phyloP scores from a whole-genome alignment of 2,797 vertebrate species.

The Hirundo rustica region DNA sequence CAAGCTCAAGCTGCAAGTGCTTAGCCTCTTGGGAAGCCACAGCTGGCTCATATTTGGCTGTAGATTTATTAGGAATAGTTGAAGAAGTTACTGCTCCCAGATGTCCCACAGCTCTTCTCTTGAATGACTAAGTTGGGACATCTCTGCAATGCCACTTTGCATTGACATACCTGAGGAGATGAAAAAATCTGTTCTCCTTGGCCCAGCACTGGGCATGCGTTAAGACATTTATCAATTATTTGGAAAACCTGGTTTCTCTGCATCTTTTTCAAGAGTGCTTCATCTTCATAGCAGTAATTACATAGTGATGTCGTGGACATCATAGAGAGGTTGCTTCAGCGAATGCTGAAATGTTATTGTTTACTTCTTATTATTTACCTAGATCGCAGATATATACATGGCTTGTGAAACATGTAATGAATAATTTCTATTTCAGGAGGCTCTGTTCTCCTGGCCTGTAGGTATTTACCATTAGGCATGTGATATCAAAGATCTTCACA shows the following conservation, averaged over 20 bases:
- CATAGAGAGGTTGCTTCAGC: not conserved
- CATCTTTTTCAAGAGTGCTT: not conserved
- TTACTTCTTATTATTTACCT: not conserved
- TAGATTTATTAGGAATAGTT: not conserved
- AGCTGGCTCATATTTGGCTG: fast-evolving
- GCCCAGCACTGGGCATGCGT: fast-evolving
- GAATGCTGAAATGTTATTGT: not conserved
- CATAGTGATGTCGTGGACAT: not conserved
- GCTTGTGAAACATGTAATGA: not conserved
- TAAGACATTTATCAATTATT: not conserved
- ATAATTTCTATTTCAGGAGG: not conserved
- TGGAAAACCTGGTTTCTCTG: not conserved
- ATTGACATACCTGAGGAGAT: not conserved
- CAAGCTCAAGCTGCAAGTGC: not conserved
- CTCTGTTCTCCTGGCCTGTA: not conserved
- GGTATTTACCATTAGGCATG: not conserved
- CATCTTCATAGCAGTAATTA: not conserved
- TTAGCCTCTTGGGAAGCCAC: not conserved
- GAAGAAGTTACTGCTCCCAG: not conserved
- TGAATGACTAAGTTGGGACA: not conserved
- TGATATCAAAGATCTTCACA: not conserved
- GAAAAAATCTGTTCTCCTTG: not conserved
- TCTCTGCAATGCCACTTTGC: not conserved
- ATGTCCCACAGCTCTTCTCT: not conserved
- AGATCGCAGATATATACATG: not conserved